Conservation (phyloP, 2,113 vertebrate species). For the Anolis carolinensis region DNA sequence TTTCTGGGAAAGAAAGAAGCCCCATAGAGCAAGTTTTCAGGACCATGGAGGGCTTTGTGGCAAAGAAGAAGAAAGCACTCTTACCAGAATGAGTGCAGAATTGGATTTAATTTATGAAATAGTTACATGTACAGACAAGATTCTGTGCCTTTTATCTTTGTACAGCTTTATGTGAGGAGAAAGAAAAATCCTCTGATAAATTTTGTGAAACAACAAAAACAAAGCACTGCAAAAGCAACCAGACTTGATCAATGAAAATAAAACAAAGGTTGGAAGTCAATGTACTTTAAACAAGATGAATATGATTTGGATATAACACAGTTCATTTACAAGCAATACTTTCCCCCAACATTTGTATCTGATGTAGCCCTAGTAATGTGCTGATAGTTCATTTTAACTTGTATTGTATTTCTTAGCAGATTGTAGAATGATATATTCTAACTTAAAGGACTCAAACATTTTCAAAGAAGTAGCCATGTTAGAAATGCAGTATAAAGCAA, state of each 20-base stretch:
- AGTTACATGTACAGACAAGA: neutral
- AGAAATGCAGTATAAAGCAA: too few relatives aligned
- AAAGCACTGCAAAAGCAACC: neutral
- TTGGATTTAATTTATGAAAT: neutral
- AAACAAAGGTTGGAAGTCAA: neutral
- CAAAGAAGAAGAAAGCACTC: neutral
- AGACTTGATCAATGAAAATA: neutral
- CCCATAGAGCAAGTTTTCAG: too few relatives aligned
- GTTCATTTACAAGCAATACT: neutral
- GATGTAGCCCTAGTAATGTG: neutral
- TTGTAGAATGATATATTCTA: neutral
- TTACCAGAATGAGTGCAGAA: too few relatives aligned
- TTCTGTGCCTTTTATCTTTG: neutral
- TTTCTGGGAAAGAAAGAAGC: too few relatives aligned
- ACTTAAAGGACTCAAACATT: neutral
- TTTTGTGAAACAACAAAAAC: neutral
- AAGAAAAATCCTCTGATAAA: neutral
- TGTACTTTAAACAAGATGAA: neutral
- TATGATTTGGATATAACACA: neutral
- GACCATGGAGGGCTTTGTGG: too few relatives aligned
- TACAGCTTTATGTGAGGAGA: neutral
- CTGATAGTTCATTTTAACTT: neutral
- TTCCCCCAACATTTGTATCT: neutral
- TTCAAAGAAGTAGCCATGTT: neutral
- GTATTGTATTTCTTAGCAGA: neutral